Conservation (phyloP, 2,113 vertebrate species). For the Leucosticte australis region DNA sequence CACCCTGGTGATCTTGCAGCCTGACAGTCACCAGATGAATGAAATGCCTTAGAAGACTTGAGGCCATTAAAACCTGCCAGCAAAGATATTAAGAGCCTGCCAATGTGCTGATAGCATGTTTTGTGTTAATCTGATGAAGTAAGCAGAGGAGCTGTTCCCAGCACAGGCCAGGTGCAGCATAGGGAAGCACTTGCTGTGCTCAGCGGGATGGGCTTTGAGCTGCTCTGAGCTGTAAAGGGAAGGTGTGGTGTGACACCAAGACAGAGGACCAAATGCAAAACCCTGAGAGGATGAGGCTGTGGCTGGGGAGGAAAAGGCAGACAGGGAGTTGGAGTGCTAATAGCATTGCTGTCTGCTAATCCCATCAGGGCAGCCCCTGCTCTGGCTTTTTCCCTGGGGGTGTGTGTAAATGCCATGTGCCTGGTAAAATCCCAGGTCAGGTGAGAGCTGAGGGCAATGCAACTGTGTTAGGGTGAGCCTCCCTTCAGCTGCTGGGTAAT, state of each 20-base stretch:
- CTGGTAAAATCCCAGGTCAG: not conserved
- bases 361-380: not conserved
- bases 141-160: not conserved
- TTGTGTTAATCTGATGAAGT: not conserved
- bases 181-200: not conserved
- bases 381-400: not conserved
- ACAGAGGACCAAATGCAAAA: not conserved
- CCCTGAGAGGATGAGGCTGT: not conserved
- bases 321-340: not conserved
- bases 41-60: not conserved
- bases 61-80: not conserved
- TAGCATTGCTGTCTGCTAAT: not conserved
- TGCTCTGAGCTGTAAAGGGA: not conserved
- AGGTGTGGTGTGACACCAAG: not conserved
- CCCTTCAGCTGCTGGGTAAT: not conserved
- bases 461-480: not conserved
- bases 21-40: not conserved
- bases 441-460: not conserved
- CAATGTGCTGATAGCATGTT: not conserved
- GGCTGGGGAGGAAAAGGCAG: not conserved
- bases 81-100: slow-evolving; percentile 1
- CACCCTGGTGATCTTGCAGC: not conserved
- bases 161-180: accelerated
- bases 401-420: accelerated
- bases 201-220: not conserved